A percentile compares a stretch with the other conserved stretches of the same genome.
phyloP scores from a whole-genome alignment of 2,113 vertebrate genomes.

The Galeopterus variegatus region DNA sequence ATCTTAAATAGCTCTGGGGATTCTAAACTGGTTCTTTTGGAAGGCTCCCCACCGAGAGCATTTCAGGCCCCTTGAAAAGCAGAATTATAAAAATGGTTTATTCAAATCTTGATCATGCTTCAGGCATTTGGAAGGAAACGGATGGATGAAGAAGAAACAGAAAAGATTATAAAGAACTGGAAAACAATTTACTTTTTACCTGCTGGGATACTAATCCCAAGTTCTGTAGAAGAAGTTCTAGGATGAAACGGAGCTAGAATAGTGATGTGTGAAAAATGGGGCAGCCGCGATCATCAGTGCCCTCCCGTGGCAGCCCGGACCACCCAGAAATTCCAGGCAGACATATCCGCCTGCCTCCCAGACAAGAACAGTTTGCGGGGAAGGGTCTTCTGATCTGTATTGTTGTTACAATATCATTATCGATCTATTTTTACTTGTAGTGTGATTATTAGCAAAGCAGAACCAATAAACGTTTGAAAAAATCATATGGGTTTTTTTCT shows the following conservation, averaged over 20 bases:
- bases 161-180: neutral
- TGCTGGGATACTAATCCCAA: neutral
- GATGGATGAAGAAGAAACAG: neutral
- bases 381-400: neutral
- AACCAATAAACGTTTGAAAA: neutral
- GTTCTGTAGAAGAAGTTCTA: neutral
- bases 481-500: neutral
- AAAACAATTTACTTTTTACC: constrained; percentile 21
- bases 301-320: neutral
- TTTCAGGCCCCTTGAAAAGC: neutral
- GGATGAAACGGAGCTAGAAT: neutral
- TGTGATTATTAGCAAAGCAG: neutral
- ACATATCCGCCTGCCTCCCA: neutral
- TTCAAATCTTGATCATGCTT: neutral
- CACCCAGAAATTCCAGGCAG: neutral
- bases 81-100: neutral
- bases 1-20: neutral
- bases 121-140: neutral
- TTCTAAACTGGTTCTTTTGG: neutral
- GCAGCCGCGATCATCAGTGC: fast-evolving
- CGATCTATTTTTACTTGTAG: neutral
- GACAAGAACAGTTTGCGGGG: neutral
- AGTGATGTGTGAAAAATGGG: no score
- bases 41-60: fast-evolving
- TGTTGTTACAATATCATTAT: neutral